These are phyloP conservation scores for Aphaenogaster floridana DNA, from an alignment of 1,140 invertebrate genomes.

Conservation along the genomic window DNA sequence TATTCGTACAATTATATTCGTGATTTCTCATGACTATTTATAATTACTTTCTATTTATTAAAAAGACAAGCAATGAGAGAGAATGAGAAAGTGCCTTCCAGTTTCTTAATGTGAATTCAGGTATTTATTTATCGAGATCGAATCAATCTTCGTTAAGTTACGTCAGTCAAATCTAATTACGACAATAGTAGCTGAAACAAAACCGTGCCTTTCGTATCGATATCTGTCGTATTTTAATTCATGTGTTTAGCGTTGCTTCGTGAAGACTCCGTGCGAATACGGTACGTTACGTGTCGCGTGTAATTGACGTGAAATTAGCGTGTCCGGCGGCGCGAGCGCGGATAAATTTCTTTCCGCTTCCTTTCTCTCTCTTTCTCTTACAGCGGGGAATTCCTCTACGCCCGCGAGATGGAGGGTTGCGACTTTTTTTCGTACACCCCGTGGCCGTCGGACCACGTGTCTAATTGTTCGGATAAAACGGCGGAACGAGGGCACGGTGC, in stretches of 20 bases:
- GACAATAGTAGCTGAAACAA: neutral
- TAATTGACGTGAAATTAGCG: conserved; percentile 62
- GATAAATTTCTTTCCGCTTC: conserved; percentile 63
- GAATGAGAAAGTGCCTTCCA: neutral
- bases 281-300: conserved; percentile 20
- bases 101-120: neutral
- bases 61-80: neutral
- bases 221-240: conserved; percentile 3
- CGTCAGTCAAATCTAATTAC: neutral
- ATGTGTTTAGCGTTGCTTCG: conserved; percentile 12
- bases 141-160: neutral
- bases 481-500: conserved; percentile 80
- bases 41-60: conserved; percentile 3
- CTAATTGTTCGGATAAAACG: conserved; percentile 83
- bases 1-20: neutral
- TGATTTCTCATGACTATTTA: neutral
- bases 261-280: conserved; percentile 16
- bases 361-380: conserved; percentile 40
- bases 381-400: neutral
- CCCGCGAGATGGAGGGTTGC: neutral
- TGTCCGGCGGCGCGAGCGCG: conserved; percentile 34
- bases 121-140: neutral
- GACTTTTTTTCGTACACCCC: conserved; percentile 49
- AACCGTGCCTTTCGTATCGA: neutral
- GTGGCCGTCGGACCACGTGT: conserved; percentile 77